These are phyloP conservation scores for Asarcornis scutulata DNA, from an alignment of 2,113 vertebrate genomes.

Conservation along the genomic window DNA sequence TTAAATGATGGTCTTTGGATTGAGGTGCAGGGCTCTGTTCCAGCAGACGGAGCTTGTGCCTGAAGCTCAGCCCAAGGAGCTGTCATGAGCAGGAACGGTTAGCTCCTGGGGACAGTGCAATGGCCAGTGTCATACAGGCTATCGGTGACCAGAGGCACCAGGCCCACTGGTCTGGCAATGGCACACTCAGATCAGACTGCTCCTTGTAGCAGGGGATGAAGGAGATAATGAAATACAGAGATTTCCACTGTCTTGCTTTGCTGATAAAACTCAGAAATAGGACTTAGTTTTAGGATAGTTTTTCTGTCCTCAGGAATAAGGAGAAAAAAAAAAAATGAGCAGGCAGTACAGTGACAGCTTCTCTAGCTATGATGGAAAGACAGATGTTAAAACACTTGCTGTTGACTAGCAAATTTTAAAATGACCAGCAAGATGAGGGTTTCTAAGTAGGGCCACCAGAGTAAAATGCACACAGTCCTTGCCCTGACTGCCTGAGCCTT, in stretches of 20 bases:
- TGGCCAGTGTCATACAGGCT: neutral
- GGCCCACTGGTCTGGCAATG: neutral
- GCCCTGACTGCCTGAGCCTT: neutral
- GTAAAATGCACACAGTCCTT: neutral
- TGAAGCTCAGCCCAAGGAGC: neutral
- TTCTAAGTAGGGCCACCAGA: neutral
- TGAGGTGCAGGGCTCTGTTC: neutral
- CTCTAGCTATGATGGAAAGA: neutral
- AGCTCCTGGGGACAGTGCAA: neutral
- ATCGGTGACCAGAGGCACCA: neutral
- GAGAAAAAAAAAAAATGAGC: neutral
- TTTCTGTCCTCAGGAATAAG: neutral
- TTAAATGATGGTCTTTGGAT: neutral
- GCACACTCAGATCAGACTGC: neutral
- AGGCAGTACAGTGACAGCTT: neutral
- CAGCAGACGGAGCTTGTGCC: neutral
- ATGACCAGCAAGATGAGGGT: neutral
- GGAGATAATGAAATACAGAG: neutral
- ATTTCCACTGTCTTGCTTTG: neutral
- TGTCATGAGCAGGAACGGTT: neutral
- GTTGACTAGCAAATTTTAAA: neutral
- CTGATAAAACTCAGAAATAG: neutral
- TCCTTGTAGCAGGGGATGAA: neutral
- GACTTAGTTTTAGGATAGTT: neutral
- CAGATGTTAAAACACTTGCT: neutral